Evolutionary conservation across 2,888 invertebrate genomes (phyloP).

Genomic region (Formica aserva): DNA sequence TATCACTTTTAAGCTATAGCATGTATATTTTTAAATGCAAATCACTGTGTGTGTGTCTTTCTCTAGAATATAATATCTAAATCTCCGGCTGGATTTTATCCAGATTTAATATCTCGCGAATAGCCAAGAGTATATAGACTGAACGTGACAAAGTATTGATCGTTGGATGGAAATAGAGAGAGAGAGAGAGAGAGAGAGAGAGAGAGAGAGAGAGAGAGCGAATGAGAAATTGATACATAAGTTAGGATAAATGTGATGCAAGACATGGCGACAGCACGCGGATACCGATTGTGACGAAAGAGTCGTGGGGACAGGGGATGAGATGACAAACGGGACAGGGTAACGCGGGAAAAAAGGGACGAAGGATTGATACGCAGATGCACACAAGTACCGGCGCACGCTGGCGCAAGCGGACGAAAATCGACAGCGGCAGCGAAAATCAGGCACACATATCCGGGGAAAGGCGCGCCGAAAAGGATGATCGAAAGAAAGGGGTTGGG

Average conservation of each 20-base stretch:
- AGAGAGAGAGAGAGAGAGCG: neutral
- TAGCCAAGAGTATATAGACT: slow-evolving; percentile 9
- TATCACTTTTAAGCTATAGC: neutral
- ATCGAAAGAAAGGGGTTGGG: slow-evolving; percentile 34
- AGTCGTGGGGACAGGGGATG: neutral
- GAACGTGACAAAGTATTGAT: slow-evolving; percentile 46
- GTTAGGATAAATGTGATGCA: slow-evolving; percentile 25
- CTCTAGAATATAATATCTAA: neutral
- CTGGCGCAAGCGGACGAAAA: slow-evolving; percentile 39
- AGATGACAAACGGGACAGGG: slow-evolving; percentile 39
- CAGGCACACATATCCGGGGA: slow-evolving; percentile 38
- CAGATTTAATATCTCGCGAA: neutral
- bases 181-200: no score
- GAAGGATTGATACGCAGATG: slow-evolving; percentile 35
- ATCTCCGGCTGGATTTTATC: neutral
- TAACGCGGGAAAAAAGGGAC: slow-evolving; percentile 24
- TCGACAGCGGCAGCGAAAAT: slow-evolving; percentile 56
- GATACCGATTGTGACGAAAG: slow-evolving; percentile 41
- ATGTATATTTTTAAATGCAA: neutral
- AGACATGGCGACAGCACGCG: slow-evolving; percentile 21
- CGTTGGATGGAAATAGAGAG: slow-evolving; percentile 30
- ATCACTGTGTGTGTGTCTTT: neutral
- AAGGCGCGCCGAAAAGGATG: slow-evolving; percentile 29
- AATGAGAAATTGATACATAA: slow-evolving; percentile 48
- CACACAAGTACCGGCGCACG: slow-evolving; percentile 33